Evolutionary conservation across 2,113 vertebrate species (phyloP), one percentile per base, ranked within the genome.

Genomic region (Mionectes macconnelli): DNA sequence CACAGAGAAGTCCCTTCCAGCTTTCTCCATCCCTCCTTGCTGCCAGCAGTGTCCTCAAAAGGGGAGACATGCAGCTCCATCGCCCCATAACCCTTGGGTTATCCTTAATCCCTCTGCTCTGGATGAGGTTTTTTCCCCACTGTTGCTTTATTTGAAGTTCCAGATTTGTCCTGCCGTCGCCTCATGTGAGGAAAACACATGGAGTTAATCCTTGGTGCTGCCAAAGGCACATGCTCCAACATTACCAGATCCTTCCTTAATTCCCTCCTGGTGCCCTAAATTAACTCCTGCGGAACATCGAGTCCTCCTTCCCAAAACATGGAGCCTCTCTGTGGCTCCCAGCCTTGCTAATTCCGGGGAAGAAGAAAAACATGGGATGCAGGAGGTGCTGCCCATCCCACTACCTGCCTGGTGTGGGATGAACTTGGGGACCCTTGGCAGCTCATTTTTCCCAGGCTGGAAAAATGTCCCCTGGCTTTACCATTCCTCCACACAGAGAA

Each of bases 101-200:
- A 20, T 35, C 59, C 23, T 30, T 39, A 53, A 70, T 70, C 70
- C 35, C 4, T 37, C 35, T 0, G 0, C 31, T 40, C 35, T 53
- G 10, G 18, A 39, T 17, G 0, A n/a, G 37, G 14, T 84, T 49
- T 21, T 6, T 6, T 1, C 5, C 15, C 18, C 5, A 3, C 5
- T 2, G 0, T 20, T 24, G 22, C 28, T 57, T 23, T n/a, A 7
- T 52, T 20, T 31, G 67, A 63, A 63, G 45, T 35, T 60, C 75
- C 21, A 18, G 4, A 45, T 66, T 66, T 52, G 21, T 77, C 69
- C 40, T 30, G 25, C 49, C 11, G 6, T 55, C 20, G 8, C 28
- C 33, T 52, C 4, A 0, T 7, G 25, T 12, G 52, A 56, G 23
- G 37, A 60, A 42, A 86, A 53, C 18, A 53, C 20, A 6, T 8